phyloP scores from a whole-genome alignment of 1,140 invertebrate genomes.

The Bombus difficillimus region DNA sequence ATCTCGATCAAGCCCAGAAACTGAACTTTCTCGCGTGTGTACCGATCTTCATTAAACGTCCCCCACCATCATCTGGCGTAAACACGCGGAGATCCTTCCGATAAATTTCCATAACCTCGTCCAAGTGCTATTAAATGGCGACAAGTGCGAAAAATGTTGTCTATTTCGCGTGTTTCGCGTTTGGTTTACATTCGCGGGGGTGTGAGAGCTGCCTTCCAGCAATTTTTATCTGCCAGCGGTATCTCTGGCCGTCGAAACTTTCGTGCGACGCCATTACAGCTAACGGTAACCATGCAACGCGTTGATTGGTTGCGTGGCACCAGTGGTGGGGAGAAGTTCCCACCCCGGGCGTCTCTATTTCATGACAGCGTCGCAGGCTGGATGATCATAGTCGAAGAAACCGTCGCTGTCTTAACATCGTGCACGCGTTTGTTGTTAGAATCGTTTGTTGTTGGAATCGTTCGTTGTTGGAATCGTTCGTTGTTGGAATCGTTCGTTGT shows the following conservation, averaged over 20 bases:
- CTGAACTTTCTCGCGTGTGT: too few species aligned
- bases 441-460: too few species aligned
- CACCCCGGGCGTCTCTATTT: background rate
- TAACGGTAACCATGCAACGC: background rate
- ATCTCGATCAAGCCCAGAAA: too few species aligned
- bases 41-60: too few species aligned
- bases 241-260: constrained; percentile 19
- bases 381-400: constrained; percentile 33
- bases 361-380: background rate
- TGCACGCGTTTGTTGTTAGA: accelerated
- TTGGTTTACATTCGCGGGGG: constrained; percentile 11
- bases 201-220: constrained; percentile 20
- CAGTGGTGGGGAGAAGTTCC: constrained; percentile 24
- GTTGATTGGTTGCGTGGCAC: too few species aligned
- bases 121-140: constrained; percentile 20
- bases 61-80: too few species aligned
- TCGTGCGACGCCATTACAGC: constrained; percentile 62
- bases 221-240: constrained; percentile 38
- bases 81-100: background rate
- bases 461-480: too few species aligned
- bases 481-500: too few species aligned
- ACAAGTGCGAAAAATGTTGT: constrained; percentile 44
- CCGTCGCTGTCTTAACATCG: background rate
- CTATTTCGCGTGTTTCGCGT: constrained; percentile 20
- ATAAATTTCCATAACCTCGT: constrained; percentile 23